A percentile compares a stretch with the other conserved stretches of the same genome.
Conservation (phyloP, 2,797 vertebrate genomes). For the Selene dorsalis region DNA sequence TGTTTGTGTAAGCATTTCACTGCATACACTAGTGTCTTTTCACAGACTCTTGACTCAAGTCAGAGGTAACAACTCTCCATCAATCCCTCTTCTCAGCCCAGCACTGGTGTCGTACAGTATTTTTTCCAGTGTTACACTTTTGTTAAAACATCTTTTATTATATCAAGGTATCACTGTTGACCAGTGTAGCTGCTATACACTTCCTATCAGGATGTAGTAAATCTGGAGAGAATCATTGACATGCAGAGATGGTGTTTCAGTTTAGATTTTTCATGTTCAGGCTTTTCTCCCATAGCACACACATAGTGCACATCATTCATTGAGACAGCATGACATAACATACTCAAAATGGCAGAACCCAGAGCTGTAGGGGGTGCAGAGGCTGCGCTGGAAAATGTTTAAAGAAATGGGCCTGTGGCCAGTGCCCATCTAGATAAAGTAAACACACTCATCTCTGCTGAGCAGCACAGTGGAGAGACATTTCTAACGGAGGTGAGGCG, state of each 20-base stretch:
- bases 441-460: constrained; percentile 31
- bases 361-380: constrained; percentile 18
- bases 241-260: constrained; percentile 1
- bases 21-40: constrained; percentile 11
- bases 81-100: neutral
- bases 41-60: constrained; percentile 20
- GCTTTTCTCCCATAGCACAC: constrained; percentile 1
- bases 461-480: constrained; percentile 21
- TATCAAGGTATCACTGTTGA: neutral
- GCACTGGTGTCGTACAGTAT: neutral
- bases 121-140: neutral
- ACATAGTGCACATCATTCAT: neutral
- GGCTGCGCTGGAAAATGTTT: constrained; percentile 9
- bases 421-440: constrained; percentile 43
- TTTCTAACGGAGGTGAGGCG: constrained; percentile 13
- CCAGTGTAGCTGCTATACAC: too few species aligned
- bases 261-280: constrained; percentile 10
- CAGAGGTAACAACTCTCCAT: neutral
- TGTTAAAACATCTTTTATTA: neutral
- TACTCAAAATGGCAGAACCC: constrained; percentile 20
- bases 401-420: constrained; percentile 40
- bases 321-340: constrained; percentile 15
- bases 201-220: neutral
- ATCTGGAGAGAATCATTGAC: constrained; percentile 1
- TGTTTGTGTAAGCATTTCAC: constrained; percentile 44